Evolutionary conservation across 2,113 vertebrate species (phyloP).

Genomic region (Euleptes europaea): DNA sequence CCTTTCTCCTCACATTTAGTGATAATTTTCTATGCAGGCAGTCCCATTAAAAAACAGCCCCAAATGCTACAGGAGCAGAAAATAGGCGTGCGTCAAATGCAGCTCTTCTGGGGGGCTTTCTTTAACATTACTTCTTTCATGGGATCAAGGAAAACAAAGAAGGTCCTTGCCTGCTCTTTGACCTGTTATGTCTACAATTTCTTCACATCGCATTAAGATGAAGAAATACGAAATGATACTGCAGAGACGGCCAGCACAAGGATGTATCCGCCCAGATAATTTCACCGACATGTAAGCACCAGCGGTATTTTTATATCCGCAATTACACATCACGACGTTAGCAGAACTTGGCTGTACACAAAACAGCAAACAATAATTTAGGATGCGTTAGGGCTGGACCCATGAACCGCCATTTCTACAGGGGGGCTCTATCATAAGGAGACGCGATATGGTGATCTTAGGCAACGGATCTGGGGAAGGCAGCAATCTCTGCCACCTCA

Average conservation of each 20-base stretch:
- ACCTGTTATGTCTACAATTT: slow-evolving; percentile 15
- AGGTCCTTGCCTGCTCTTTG: slow-evolving; percentile 7
- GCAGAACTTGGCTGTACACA: not conserved
- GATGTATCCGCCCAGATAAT: not conserved
- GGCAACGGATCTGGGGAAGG: too few relatives aligned
- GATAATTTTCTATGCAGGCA: too few relatives aligned
- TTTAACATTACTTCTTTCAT: not conserved
- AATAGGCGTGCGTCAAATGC: slow-evolving; percentile 16
- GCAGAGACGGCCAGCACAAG: not conserved
- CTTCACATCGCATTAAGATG: not conserved
- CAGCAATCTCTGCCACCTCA: too few relatives aligned
- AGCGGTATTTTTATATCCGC: not conserved
- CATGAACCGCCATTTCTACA: not conserved
- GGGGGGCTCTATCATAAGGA: too few relatives aligned
- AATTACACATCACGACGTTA: not conserved
- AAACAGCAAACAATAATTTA: not conserved
- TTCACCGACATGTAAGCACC: not conserved
- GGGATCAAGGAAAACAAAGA: slow-evolving; percentile 28
- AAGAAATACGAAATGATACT: not conserved
- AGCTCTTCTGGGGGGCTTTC: not conserved
- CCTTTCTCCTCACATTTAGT: not conserved
- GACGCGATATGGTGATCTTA: too few relatives aligned
- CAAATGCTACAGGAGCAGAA: slow-evolving; percentile 25
- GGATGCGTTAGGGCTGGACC: not conserved
- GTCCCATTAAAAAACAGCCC: not conserved